phyloP scores from a whole-genome alignment of 2,797 vertebrate species.

The Pampus argenteus region DNA sequence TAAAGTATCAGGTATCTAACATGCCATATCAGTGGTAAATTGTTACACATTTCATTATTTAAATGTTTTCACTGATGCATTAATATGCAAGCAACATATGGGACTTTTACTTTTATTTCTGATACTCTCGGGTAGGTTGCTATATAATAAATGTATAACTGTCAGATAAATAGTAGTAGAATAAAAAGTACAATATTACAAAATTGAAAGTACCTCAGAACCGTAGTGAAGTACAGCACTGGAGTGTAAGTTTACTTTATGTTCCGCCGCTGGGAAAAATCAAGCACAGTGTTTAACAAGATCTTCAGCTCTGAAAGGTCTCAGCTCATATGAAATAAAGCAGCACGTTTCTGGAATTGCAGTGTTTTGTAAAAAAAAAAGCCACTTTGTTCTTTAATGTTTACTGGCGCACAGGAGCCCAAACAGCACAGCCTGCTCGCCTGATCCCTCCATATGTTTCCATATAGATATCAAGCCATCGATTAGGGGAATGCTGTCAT shows the following conservation, averaged over 20 bases:
- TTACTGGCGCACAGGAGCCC: background rate
- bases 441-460: conserved; percentile 77
- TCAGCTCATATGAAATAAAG: conserved; percentile 24
- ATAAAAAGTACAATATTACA: too few relatives aligned
- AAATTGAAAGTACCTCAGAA: too few relatives aligned
- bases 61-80: background rate
- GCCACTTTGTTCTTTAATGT: conserved; percentile 8
- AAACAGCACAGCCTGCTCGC: conserved; percentile 41
- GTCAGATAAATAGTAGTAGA: too few relatives aligned
- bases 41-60: background rate
- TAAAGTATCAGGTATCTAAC: too few relatives aligned
- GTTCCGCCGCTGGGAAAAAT: background rate
- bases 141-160: too few relatives aligned
- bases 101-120: background rate
- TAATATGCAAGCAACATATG: background rate
- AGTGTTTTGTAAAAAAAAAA: conserved; percentile 27
- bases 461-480: conserved; percentile 81
- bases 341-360: conserved; percentile 4
- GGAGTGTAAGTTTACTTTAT: too few relatives aligned
- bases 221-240: too few relatives aligned
- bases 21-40: background rate
- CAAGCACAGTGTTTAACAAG: background rate
- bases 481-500: conserved; percentile 79
- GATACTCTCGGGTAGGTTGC: too few relatives aligned
- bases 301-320: background rate